Evolutionary conservation across 1,140 invertebrate species (phyloP).

Genomic region (Sogatella furcifera): DNA sequence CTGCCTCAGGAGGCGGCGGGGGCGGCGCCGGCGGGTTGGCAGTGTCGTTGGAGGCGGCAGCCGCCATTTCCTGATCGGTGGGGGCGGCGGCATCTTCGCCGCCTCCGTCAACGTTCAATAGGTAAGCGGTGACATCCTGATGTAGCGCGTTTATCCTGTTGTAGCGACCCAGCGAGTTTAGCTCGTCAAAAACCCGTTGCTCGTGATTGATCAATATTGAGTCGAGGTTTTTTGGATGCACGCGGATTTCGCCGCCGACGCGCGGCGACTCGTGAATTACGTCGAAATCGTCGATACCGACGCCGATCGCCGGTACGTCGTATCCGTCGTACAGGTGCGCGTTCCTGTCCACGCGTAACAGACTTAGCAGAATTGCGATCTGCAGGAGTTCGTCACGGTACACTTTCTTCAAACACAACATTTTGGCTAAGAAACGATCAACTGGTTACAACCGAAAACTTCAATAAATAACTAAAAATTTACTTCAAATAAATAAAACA

Average conservation of each 20-base stretch:
- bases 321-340: slow-evolving; percentile 43
- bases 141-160: slow-evolving; percentile 33
- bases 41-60: slow-evolving; percentile 21
- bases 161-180: slow-evolving; percentile 54
- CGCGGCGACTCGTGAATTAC: slow-evolving; percentile 34
- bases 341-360: slow-evolving; percentile 61
- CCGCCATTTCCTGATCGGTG: background rate
- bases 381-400: slow-evolving; percentile 68
- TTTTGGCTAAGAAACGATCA: slow-evolving; percentile 24
- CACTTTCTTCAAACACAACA: slow-evolving; percentile 64
- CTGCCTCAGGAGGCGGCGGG: too few species aligned
- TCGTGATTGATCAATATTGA: slow-evolving; percentile 53
- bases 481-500: too few species aligned
- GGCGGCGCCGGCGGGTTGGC: slow-evolving; percentile 18
- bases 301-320: slow-evolving; percentile 37
- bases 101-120: slow-evolving; percentile 6
- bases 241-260: slow-evolving; percentile 42
- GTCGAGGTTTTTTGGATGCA: slow-evolving; percentile 64
- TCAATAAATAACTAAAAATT: too few species aligned
- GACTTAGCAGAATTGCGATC: slow-evolving; percentile 61
- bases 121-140: slow-evolving; percentile 43
- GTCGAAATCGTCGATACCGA: slow-evolving; percentile 46
- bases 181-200: slow-evolving; percentile 59
- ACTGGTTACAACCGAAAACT: too few species aligned
- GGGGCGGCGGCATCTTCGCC: background rate